Evolutionary conservation across 2,797 vertebrate species (phyloP), one percentile per base, ranked within the genome.

Genomic region (Pyrrhura leucotis): DNA sequence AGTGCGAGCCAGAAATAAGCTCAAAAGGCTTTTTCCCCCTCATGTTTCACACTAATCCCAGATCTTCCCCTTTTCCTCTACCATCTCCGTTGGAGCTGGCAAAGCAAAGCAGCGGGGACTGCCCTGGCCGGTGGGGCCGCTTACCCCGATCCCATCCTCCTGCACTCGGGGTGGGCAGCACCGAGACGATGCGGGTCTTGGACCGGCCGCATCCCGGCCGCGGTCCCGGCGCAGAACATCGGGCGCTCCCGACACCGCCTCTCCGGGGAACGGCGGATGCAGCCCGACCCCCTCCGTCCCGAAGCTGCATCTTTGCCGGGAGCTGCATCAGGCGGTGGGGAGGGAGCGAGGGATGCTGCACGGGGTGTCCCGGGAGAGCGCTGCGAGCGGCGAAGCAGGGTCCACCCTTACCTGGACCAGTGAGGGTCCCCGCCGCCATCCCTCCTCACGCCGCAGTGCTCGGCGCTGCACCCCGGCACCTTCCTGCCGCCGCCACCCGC

Each of bases 351-450:
- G 45, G n/a, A 67, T 40, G 26, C 66, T 8, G 23, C 8, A 15
- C 7, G 33, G 18, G 9, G 11, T 16, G 35, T 6, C 8, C 63
- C 37, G 54, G 66, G 8, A 12, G 35, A 54, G 61, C 11, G 9
- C 61, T 7, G n/a, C 68, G 1, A 39, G 35, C 54, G 23, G 53
- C 11, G 58, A 25, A 76, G 79, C 66, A 28, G 61, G 31, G 2
- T 62, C 54, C 88, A 33, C 29, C 90, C 97, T 98, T 98, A 99
- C 99, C 99, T 99, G 72, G 98, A 94, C 99, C 99, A 99, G 97
- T 95, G 95, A 21, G 94, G 93, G 97, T 97, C 98, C 67, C 94
- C 93, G 29, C 98, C 97, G n/a, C 97, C 82, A 92, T 98, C 98
- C 67, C 90, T 58, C 97, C 98, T 98, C 97, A 56, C 53, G 44